Percentiles rank a stretch among this genome's conserved stretches.
Conservation (phyloP, 2,888 invertebrate genomes). For the Nowickia ferox region DNA sequence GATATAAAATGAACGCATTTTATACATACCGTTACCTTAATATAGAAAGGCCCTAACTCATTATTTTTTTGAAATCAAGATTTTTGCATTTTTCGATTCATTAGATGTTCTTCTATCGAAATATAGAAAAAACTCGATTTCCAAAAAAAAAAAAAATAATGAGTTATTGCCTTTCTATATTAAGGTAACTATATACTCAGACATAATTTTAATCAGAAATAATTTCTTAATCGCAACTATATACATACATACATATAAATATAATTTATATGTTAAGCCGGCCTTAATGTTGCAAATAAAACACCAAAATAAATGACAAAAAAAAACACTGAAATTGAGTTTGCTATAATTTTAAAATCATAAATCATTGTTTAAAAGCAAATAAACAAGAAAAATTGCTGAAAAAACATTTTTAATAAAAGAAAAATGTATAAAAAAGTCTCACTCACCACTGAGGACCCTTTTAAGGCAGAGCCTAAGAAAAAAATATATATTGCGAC, state of each 20-base stretch:
- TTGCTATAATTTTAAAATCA: conserved; percentile 68
- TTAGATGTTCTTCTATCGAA: too few species aligned
- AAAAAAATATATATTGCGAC: neutral
- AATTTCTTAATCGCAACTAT: too few species aligned
- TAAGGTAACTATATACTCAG: too few species aligned
- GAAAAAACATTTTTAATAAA: conserved; percentile 23
- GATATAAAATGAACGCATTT: too few species aligned
- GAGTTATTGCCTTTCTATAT: too few species aligned
- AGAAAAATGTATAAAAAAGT: neutral
- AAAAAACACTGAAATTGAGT: conserved; percentile 61
- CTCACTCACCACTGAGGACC: conserved; percentile 16
- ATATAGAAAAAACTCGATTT: too few species aligned
- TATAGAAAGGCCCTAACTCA: too few species aligned
- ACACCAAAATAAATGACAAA: neutral
- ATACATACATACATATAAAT: conserved; percentile 1
- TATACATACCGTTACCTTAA: too few species aligned
- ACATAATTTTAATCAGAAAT: too few species aligned
- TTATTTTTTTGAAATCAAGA: too few species aligned
- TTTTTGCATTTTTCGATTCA: too few species aligned
- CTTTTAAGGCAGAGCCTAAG: conserved; percentile 34
- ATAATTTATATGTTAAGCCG: conserved; percentile 55
- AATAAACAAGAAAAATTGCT: conserved; percentile 51
- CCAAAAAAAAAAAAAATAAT: too few species aligned
- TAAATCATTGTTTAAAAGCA: conserved; percentile 68
- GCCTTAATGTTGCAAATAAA: conserved; percentile 24